Percentiles rank a stretch among this genome's conserved stretches.
These are phyloP conservation scores for Aphaenogaster rudis DNA, from an alignment of 1,140 invertebrate species.

Conservation along the genomic window DNA sequence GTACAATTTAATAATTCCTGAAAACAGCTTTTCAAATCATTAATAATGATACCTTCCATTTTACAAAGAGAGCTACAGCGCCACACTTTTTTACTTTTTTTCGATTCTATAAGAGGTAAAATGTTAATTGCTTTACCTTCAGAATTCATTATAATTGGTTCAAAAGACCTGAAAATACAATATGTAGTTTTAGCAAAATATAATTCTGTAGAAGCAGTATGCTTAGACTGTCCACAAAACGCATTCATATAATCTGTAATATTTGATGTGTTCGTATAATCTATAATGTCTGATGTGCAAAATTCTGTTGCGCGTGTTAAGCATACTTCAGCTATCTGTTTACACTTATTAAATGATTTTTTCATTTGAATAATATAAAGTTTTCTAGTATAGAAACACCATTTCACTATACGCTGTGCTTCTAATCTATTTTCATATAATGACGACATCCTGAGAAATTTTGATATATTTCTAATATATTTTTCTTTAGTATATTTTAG, in stretches of 20 bases:
- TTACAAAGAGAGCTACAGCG: slow-evolving; percentile 9
- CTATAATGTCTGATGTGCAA: not conserved
- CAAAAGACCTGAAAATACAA: not conserved
- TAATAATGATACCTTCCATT: not conserved
- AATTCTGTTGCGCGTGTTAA: not conserved
- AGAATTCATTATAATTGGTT: slow-evolving; percentile 7
- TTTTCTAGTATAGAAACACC: not conserved
- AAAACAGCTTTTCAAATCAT: slow-evolving; percentile 7
- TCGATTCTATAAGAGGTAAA: not conserved
- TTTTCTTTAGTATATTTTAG: not conserved
- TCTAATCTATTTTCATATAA: not conserved
- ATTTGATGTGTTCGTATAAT: no score
- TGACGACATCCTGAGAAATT: not conserved
- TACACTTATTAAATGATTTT: not conserved
- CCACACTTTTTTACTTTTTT: not conserved
- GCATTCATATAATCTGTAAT: not conserved
- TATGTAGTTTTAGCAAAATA: slow-evolving; percentile 1
- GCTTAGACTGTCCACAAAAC: not conserved
- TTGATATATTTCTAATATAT: slow-evolving; percentile 8
- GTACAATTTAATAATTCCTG: slow-evolving; percentile 1
- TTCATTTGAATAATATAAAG: not conserved
- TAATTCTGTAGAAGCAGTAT: not conserved
- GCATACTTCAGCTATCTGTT: not conserved
- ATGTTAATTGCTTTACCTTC: slow-evolving; percentile 14
- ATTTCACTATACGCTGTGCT: slow-evolving; percentile 12